Base-by-base conservation (phyloP, 2,113 vertebrate genomes). In the Aepyceros melampus region DNA sequence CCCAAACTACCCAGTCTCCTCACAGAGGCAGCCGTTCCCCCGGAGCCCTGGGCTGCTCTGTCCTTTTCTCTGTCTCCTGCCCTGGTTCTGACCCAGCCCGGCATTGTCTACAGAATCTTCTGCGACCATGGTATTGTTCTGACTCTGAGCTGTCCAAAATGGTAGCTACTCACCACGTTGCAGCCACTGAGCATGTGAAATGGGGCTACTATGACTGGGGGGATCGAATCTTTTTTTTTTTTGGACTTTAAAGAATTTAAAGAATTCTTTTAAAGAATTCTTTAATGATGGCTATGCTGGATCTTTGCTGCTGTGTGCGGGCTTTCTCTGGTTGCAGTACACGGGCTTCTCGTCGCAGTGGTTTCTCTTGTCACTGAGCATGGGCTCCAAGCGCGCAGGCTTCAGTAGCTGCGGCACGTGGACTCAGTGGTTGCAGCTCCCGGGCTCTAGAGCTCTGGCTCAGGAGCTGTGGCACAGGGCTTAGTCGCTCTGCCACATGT, bases 351-450 rank as follows among this genome's bases (percentile, higher is more conserved):
- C 10, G 0, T 3, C 23, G 67, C 67, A 40, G 19, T 40, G 67
- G n/a, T 74, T 40, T 40, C 40, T 43, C 40, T 43, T 27, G 71
- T 43, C 2, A 3, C 1, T 3, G 71, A 43, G 23, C 40, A 43
- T 1, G 9, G 71, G 71, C 12, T 76, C 40, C 1, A 13, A 40
- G 71, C 23, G 10, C 9, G 1, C 19, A 21, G n/a, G 64, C n/a
- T n/a, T 36, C 64, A 21, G n/a, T 21, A 21, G 33, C 4, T n/a
- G 33, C 2, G 2, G 7, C 64, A 40, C 10, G 0, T 40, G 36
- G 71, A 40, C 36, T 40, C 71, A 74, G 36, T 7, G 12, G 71
- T 7, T 43, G 36, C 1, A 3, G 71, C 71, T 43, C 71, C 36
- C 0, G 40, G 71, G 12, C 64, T 27, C 40, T 76, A 27, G 40